These are phyloP conservation scores for Coelopa frigida DNA, from an alignment of 1,140 invertebrate genomes.

Conservation along the genomic window DNA sequence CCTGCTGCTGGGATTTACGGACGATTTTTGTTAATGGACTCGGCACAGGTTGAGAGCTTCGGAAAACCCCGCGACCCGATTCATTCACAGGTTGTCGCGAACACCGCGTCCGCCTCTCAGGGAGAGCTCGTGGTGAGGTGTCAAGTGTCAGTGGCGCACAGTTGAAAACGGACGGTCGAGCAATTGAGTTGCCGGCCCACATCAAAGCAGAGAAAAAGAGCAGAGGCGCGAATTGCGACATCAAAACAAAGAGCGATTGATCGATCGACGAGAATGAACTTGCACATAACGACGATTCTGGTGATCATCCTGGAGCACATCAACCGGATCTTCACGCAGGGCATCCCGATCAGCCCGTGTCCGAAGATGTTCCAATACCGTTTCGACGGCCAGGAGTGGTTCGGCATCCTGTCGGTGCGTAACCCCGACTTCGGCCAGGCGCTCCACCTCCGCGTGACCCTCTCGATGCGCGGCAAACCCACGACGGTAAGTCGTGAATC, in stretches of 20 bases:
- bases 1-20: no score
- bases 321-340: slow-evolving; percentile 20
- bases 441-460: slow-evolving; percentile 31
- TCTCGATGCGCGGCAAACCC: slow-evolving; percentile 41
- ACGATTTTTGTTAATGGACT: no score
- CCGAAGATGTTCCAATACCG: slow-evolving; percentile 41
- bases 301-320: slow-evolving; percentile 12
- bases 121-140: no score
- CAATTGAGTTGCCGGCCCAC: slow-evolving; percentile 2
- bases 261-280: slow-evolving; percentile 15
- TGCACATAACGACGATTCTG: slow-evolving; percentile 10
- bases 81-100: no score
- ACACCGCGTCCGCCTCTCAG: no score
- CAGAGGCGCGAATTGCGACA: neutral
- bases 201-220: slow-evolving; percentile 5
- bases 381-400: slow-evolving; percentile 39
- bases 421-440: slow-evolving; percentile 25
- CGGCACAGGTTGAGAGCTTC: no score
- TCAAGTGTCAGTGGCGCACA: no score
- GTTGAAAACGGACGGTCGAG: slow-evolving; percentile 1
- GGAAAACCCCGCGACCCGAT: no score
- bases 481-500: slow-evolving; percentile 27
- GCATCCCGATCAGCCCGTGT: slow-evolving; percentile 37
- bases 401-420: slow-evolving; percentile 31
- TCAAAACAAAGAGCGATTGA: neutral